Percentiles rank a stretch among this genome's conserved stretches.
Evolutionary conservation across 2,113 vertebrate species (phyloP).

Genomic region (Marmota monax): DNA sequence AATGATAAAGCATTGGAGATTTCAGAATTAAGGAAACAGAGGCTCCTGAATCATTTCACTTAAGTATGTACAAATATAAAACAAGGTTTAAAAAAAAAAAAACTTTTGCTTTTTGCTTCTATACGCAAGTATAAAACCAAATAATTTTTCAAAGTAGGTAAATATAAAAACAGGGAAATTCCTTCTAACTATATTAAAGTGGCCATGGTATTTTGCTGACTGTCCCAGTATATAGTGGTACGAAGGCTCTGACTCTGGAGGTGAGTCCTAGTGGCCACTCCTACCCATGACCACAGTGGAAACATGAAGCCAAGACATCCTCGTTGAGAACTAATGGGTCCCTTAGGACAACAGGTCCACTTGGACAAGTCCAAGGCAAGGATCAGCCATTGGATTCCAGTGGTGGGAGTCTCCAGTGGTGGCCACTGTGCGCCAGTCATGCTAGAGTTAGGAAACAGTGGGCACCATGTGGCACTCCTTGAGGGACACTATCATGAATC

Average conservation of each 20-base stretch:
- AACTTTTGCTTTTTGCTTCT: conserved; percentile 12
- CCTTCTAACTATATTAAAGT: background rate
- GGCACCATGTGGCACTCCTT: background rate
- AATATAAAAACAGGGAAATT: background rate
- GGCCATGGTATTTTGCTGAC: background rate
- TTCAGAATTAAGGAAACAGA: no score
- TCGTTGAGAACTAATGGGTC: background rate
- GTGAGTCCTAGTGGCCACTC: background rate
- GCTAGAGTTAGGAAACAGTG: background rate
- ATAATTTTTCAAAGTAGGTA: conserved; percentile 3
- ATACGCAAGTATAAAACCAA: background rate
- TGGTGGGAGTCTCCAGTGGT: background rate
- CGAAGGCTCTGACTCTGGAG: background rate
- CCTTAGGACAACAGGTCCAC: background rate
- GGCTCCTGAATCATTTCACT: background rate
- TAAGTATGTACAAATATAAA: conserved; percentile 42
- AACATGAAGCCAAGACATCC: background rate
- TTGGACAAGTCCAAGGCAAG: background rate
- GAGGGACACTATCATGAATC: background rate
- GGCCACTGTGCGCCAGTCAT: background rate
- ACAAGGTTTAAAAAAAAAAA: background rate
- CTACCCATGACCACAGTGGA: background rate
- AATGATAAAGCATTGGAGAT: no score
- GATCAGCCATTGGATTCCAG: background rate
- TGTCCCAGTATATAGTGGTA: background rate